These are phyloP conservation scores for Mormyrus proboscirostris DNA, from an alignment of 2,797 vertebrate species.

Conservation along the genomic window DNA sequence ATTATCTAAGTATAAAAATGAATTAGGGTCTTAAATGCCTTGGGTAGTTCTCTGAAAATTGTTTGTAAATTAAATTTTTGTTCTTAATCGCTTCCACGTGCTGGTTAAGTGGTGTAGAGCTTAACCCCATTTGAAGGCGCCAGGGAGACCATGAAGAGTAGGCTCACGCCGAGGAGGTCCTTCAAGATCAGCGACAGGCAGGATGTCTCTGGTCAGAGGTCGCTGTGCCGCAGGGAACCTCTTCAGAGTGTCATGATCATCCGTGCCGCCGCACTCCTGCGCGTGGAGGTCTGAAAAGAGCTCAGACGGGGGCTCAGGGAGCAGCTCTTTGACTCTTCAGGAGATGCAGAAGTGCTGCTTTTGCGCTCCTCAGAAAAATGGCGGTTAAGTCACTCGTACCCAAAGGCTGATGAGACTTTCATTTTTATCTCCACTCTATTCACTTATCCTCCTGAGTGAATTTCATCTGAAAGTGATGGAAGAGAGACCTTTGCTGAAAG, in stretches of 20 bases:
- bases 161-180: neutral
- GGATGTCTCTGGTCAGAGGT: neutral
- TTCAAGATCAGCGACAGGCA: neutral
- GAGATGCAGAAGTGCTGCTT: neutral
- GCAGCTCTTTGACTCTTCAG: neutral
- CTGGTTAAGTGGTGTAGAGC: neutral
- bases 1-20: slow-evolving; percentile 14
- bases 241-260: neutral
- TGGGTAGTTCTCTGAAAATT: slow-evolving; percentile 16
- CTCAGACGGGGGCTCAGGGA: neutral
- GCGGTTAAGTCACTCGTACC: neutral
- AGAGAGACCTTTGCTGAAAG: neutral
- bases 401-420: neutral
- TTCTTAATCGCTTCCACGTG: neutral
- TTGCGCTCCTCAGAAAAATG: neutral
- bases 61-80: neutral
- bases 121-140: neutral
- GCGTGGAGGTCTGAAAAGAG: neutral
- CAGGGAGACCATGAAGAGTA: neutral
- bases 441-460: neutral
- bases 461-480: neutral
- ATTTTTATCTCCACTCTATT: neutral
- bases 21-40: slow-evolving; percentile 6
- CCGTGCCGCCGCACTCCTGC: neutral
- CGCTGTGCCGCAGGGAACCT: neutral